Evolutionary conservation across 2,113 vertebrate genomes (phyloP).

Genomic region (Melanotaenia duboulayi): DNA sequence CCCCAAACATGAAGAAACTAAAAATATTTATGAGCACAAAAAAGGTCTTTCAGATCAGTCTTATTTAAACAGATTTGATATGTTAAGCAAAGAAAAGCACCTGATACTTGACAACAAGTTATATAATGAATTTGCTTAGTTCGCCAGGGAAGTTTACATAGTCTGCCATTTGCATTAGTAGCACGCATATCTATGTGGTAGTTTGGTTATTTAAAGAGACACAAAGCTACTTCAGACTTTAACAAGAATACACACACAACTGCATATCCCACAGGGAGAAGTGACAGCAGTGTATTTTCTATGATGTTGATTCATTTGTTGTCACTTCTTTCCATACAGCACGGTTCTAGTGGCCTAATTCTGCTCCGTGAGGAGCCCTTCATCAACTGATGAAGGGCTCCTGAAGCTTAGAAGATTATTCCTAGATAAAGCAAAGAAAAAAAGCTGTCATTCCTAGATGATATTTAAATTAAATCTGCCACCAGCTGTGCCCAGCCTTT

Average conservation of each 20-base stretch:
- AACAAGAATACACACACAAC: not conserved
- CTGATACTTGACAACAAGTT: conserved; percentile 43
- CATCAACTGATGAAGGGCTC: conserved; percentile 10
- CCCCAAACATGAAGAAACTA: not conserved
- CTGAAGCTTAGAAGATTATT: conserved; percentile 26
- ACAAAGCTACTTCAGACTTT: conserved; percentile 35
- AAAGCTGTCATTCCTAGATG: conserved; percentile 39
- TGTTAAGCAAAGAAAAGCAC: conserved; percentile 14
- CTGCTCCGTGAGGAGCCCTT: conserved; percentile 51
- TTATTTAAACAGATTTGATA: not conserved
- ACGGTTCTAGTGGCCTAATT: conserved; percentile 59
- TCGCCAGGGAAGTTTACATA: conserved; percentile 58
- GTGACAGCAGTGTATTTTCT: conserved; percentile 9
- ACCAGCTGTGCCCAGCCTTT: conserved; percentile 30
- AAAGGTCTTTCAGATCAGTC: not conserved
- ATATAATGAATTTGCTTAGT: conserved; percentile 72
- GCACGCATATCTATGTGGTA: conserved; percentile 59
- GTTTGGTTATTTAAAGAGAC: conserved; percentile 56
- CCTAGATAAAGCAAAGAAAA: conserved; percentile 14
- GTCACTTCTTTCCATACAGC: not conserved
- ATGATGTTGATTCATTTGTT: conserved; percentile 14
- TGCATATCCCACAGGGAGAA: not conserved
- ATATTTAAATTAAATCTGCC: conserved; percentile 27
- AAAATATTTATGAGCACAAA: conserved; percentile 4
- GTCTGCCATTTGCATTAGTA: conserved; percentile 65